Conservation (phyloP, 2,888 invertebrate species). For the Drosophila mayaguana region DNA sequence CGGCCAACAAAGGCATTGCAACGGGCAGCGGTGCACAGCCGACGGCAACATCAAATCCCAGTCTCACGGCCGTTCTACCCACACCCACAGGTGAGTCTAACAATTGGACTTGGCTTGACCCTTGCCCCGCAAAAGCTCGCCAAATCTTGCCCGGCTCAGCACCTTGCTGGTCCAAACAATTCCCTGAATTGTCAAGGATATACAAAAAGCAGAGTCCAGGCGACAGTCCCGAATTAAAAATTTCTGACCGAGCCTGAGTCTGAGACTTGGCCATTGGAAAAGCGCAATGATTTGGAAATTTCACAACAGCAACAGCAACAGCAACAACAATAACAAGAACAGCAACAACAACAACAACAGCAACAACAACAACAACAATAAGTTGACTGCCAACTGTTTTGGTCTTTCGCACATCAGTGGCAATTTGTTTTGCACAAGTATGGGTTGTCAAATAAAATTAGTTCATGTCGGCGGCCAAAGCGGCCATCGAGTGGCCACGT, state of each 20-base stretch:
- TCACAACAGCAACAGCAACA: conserved; percentile 60
- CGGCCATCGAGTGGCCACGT: conserved; percentile 58
- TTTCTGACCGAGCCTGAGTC: conserved; percentile 34
- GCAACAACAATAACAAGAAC: conserved; percentile 48
- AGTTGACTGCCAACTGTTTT: conserved; percentile 69
- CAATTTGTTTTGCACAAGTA: conserved; percentile 84
- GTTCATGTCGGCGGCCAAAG: conserved; percentile 73
- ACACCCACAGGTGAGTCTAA: conserved; percentile 67
- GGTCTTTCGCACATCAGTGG: conserved; percentile 84
- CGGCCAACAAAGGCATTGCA: conserved; percentile 19
- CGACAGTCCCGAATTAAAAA: conserved; percentile 32
- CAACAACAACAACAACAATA: conserved; percentile 17
- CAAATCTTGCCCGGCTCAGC: conserved; percentile 29
- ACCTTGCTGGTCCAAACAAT: conserved; percentile 37
- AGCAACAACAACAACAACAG: conserved; percentile 53
- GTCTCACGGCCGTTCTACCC: conserved; percentile 51
- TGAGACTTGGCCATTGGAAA: conserved; percentile 61
- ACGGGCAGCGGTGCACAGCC: conserved; percentile 51
- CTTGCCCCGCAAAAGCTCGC: not conserved
- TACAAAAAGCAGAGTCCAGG: not conserved
- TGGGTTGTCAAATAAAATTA: conserved; percentile 84
- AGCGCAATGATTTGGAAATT: conserved; percentile 84
- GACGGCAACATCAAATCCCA: conserved; percentile 54
- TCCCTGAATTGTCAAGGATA: conserved; percentile 73
- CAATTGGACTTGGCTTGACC: not conserved